Conservation (phyloP, 2,113 vertebrate species). For the Gila orcuttii region DNA sequence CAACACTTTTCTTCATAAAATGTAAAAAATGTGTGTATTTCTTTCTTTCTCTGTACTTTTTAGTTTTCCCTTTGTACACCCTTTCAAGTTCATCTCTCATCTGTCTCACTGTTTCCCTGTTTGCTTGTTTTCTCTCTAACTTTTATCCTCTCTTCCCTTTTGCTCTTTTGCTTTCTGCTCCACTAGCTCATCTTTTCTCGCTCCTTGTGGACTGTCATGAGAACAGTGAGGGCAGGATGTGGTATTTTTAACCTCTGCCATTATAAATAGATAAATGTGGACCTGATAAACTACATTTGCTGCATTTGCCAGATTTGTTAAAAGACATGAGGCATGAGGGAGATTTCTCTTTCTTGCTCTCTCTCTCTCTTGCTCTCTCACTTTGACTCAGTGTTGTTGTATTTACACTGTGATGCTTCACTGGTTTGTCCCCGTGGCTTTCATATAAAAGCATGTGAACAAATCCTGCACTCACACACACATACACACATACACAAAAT, state of each 20-base stretch:
- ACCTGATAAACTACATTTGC: slow-evolving; percentile 40
- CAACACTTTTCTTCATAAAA: neutral
- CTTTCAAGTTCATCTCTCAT: slow-evolving; percentile 52
- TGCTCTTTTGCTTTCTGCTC: slow-evolving; percentile 50
- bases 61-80: slow-evolving; percentile 35
- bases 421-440: slow-evolving; percentile 66
- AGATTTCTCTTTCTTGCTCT: slow-evolving; percentile 34
- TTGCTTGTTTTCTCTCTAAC: slow-evolving; percentile 6
- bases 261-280: slow-evolving; percentile 41
- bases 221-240: slow-evolving; percentile 34
- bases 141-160: slow-evolving; percentile 3
- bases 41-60: slow-evolving; percentile 9
- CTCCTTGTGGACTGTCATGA: slow-evolving; percentile 33
- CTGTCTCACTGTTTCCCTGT: slow-evolving; percentile 3
- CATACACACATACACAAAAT: slow-evolving; percentile 46
- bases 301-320: slow-evolving; percentile 15
- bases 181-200: slow-evolving; percentile 48
- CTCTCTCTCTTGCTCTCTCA: slow-evolving; percentile 28
- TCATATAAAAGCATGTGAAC: slow-evolving; percentile 69
- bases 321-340: neutral
- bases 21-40: slow-evolving; percentile 21
- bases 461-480: slow-evolving; percentile 56
- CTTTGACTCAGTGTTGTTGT: slow-evolving; percentile 63
- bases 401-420: slow-evolving; percentile 68
- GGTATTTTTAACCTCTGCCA: slow-evolving; percentile 43